A percentile compares a stretch with the other conserved stretches of the same genome.
Evolutionary conservation across 2,797 vertebrate species (phyloP).

Genomic region (Lutjanus argentimaculatus): DNA sequence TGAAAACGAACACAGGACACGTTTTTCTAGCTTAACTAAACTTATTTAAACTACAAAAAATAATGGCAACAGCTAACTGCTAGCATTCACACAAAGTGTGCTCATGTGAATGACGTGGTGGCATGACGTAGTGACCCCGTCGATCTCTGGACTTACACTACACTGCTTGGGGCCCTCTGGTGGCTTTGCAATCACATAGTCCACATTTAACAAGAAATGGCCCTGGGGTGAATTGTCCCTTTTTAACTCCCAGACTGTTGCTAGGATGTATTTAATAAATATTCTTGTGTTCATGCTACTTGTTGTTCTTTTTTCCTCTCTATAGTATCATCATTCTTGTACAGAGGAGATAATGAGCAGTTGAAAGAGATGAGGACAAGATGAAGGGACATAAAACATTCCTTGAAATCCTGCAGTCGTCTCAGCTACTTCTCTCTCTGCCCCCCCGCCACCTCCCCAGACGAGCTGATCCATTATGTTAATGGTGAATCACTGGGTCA

Average conservation of each 20-base stretch:
- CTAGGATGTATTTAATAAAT: not conserved
- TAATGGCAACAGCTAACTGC: no score
- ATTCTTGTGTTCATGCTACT: not conserved
- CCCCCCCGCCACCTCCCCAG: not conserved
- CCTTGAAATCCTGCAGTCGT: slow-evolving; percentile 44
- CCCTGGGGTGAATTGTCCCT: no score
- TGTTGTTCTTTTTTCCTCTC: not conserved
- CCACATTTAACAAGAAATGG: no score
- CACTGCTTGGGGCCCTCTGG: no score
- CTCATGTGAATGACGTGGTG: no score
- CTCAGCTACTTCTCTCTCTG: not conserved
- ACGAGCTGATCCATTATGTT: slow-evolving; percentile 72
- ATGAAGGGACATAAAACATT: slow-evolving; percentile 57
- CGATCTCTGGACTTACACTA: no score
- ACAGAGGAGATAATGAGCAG: slow-evolving; percentile 38
- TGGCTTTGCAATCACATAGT: no score
- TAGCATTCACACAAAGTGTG: no score
- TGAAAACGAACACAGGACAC: no score
- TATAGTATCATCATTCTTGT: slow-evolving; percentile 10
- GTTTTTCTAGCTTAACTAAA: no score
- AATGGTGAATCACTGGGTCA: slow-evolving; percentile 70
- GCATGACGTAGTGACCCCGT: no score
- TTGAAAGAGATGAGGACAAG: slow-evolving; percentile 32
- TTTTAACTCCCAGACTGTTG: slow-evolving; percentile 1
- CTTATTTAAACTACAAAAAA: no score